Conservation (phyloP, 2,888 invertebrate genomes). For the Clusia tigrina region DNA sequence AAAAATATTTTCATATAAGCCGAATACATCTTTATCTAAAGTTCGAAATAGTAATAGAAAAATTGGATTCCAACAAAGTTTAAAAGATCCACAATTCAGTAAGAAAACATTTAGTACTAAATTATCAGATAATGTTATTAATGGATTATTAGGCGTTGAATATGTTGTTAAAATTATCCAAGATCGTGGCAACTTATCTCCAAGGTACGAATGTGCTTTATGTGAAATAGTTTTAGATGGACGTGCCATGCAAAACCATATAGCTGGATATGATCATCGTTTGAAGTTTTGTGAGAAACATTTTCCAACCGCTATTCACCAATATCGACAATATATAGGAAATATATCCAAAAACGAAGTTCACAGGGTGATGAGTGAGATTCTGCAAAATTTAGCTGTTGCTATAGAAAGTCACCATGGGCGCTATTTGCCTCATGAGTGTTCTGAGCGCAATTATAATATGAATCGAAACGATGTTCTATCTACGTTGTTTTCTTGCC, state of each 20-base stretch:
- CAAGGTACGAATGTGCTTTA: slow-evolving; percentile 77
- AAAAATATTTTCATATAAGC: too few relatives aligned
- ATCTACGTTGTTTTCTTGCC: slow-evolving; percentile 73
- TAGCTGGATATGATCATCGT: slow-evolving; percentile 79
- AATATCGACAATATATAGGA: slow-evolving; percentile 70
- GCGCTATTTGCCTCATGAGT: slow-evolving; percentile 73
- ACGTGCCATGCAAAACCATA: slow-evolving; percentile 78
- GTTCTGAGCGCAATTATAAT: slow-evolving; percentile 73
- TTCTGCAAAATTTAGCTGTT: slow-evolving; percentile 69
- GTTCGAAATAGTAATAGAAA: slow-evolving; percentile 32
- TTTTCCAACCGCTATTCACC: slow-evolving; percentile 69
- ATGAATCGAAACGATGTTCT: slow-evolving; percentile 70
- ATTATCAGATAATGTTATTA: slow-evolving; percentile 36
- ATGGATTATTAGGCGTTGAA: slow-evolving; percentile 73
- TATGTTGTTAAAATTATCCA: slow-evolving; percentile 79
- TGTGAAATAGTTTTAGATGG: slow-evolving; percentile 81
- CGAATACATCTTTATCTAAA: slow-evolving; percentile 40
- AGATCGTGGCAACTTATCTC: slow-evolving; percentile 71
- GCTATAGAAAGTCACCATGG: slow-evolving; percentile 81
- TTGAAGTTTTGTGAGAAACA: slow-evolving; percentile 73
- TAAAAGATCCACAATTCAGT: slow-evolving; percentile 36
- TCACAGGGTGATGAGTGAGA: slow-evolving; percentile 61
- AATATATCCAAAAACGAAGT: slow-evolving; percentile 62
- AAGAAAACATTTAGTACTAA: slow-evolving; percentile 37
- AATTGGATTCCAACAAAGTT: not conserved